Percentiles rank a stretch among this genome's conserved stretches.
phyloP scores from a whole-genome alignment of 2,797 vertebrate species.

The Sciurus carolinensis region DNA sequence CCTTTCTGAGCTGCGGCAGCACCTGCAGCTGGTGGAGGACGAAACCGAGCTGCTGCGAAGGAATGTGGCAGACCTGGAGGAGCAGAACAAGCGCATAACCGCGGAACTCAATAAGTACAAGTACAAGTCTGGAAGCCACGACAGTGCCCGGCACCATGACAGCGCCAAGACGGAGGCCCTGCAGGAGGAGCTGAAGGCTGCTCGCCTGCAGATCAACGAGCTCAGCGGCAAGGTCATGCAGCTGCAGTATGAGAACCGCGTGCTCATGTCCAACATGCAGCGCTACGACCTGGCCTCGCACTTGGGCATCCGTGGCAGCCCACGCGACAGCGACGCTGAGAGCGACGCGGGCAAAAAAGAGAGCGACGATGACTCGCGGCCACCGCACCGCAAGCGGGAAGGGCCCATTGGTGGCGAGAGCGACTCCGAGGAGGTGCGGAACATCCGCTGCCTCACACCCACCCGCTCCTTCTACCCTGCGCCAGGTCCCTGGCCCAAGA shows the following conservation, averaged over 20 bases:
- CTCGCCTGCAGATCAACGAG: conserved; percentile 98
- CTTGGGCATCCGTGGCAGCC: conserved; percentile 96
- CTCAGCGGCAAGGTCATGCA: conserved; percentile 99
- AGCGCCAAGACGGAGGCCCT: conserved; percentile 94
- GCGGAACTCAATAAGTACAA: conserved; percentile 98
- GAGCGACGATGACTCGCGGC: conserved; percentile 95
- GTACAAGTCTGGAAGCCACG: conserved; percentile 96
- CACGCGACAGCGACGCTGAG: conserved; percentile 97
- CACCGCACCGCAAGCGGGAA: conserved; percentile 98
- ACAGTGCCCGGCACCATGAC: conserved; percentile 94
- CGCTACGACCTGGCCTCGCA: conserved; percentile 99
- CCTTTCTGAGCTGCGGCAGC: conserved; percentile 96
- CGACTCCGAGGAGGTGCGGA: conserved; percentile 97
- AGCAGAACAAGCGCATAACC: conserved; percentile 97
- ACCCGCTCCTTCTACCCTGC: conserved; percentile 95
- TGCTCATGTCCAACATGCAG: conserved; percentile 99
- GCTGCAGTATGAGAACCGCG: conserved; percentile 98
- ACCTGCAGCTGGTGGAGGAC: conserved; percentile 98
- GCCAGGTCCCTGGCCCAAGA: conserved; percentile 94
- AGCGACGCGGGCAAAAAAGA: conserved; percentile 97
- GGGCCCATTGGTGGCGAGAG: conserved; percentile 99
- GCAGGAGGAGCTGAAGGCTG: conserved; percentile 97
- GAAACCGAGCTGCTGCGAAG: conserved; percentile 97
- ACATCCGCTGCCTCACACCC: conserved; percentile 97
- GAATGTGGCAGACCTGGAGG: conserved; percentile 97